These are phyloP conservation scores for Dicyrtomina minuta DNA, from an alignment of 2,888 invertebrate genomes.

Conservation along the genomic window DNA sequence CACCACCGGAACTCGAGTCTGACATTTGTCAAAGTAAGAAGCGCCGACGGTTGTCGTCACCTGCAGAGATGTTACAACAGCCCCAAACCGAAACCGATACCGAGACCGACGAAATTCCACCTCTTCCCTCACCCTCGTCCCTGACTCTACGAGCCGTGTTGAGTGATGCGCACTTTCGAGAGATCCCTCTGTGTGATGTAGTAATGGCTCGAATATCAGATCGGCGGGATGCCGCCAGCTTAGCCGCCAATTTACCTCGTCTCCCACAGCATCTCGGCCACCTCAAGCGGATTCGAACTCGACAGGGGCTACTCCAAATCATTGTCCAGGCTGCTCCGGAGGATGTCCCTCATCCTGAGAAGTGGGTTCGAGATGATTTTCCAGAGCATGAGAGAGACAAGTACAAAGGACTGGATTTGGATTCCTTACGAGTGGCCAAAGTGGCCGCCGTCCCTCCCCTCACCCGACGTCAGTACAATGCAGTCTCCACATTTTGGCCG, in stretches of 20 bases:
- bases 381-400: conserved; percentile 15
- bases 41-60: neutral
- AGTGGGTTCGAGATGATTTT: neutral
- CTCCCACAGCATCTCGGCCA: conserved; percentile 43
- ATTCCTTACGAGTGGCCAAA: conserved; percentile 32
- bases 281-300: conserved; percentile 47
- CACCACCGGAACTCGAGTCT: neutral
- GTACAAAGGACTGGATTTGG: conserved; percentile 26
- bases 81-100: too few relatives aligned
- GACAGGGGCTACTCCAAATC: conserved; percentile 40
- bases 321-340: conserved; percentile 14
- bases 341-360: conserved; percentile 1
- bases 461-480: conserved; percentile 67
- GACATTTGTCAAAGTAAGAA: neutral
- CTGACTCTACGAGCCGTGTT: conserved; percentile 17
- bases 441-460: conserved; percentile 68
- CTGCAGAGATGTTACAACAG: neutral
- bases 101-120: too few relatives aligned
- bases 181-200: conserved; percentile 38
- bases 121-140: too few relatives aligned
- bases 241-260: conserved; percentile 39
- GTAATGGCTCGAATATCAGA: conserved; percentile 37
- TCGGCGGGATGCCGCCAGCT: conserved; percentile 43
- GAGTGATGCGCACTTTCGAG: conserved; percentile 16
- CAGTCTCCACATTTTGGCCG: conserved; percentile 70